Conservation (phyloP, 1,140 invertebrate species). For the Hypsibius dujardini region DNA sequence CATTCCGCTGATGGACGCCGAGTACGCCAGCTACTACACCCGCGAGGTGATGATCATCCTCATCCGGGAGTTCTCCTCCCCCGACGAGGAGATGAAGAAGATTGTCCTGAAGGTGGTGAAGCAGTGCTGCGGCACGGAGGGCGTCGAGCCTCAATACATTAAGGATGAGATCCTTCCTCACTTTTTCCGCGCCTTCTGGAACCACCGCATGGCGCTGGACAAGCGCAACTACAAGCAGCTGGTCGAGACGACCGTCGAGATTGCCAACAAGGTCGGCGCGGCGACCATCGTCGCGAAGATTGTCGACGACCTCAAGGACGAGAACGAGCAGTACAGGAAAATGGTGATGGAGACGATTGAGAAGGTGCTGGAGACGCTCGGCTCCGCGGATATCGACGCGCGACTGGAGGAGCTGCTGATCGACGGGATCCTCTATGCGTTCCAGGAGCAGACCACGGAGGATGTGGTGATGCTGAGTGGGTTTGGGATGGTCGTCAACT, state of each 20-base stretch:
- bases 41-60: slow-evolving; percentile 98
- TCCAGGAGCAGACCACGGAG: slow-evolving; percentile 98
- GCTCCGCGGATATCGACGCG: slow-evolving; percentile 91
- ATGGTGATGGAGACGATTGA: slow-evolving; percentile 99
- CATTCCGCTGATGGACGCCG: slow-evolving; percentile 98
- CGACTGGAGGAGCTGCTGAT: slow-evolving; percentile 94
- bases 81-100: slow-evolving; percentile 99
- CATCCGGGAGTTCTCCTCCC: slow-evolving; percentile 96
- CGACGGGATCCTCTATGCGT: slow-evolving; percentile 96
- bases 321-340: slow-evolving; percentile 98
- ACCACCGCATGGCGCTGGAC: slow-evolving; percentile 96
- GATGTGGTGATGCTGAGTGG: slow-evolving; percentile 99
- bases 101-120: slow-evolving; percentile 99
- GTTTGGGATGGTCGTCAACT: slow-evolving; percentile 96
- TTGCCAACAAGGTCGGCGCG: slow-evolving; percentile 95
- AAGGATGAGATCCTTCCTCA: slow-evolving; percentile 96
- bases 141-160: slow-evolving; percentile 96
- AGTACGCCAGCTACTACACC: slow-evolving; percentile 99
- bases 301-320: slow-evolving; percentile 97
- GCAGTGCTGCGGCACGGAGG: slow-evolving; percentile 98
- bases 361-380: slow-evolving; percentile 89
- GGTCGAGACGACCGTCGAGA: slow-evolving; percentile 98
- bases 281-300: slow-evolving; percentile 96
- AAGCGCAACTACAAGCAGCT: slow-evolving; percentile 82
- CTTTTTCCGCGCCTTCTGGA: slow-evolving; percentile 99